Conservation (phyloP, 1,140 invertebrate species). For the Neuroterus valhalla region DNA sequence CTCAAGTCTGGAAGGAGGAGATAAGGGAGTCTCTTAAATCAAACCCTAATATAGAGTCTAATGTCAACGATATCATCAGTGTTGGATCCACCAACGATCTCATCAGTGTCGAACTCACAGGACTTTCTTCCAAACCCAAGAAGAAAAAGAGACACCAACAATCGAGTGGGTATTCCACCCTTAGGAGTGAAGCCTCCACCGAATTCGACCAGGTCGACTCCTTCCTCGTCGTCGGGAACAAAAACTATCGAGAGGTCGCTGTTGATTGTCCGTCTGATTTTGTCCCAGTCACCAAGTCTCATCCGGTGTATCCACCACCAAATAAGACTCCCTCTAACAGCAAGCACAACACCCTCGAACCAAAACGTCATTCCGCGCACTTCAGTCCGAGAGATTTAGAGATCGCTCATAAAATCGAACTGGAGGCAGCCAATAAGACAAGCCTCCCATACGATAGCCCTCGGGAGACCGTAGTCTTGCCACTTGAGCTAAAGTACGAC, state of each 20-base stretch:
- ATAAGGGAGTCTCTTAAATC: conserved; percentile 42
- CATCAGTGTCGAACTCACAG: conserved; percentile 59
- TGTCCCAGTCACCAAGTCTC: conserved; percentile 83
- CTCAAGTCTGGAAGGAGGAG: conserved; percentile 35
- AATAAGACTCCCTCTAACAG: conserved; percentile 62
- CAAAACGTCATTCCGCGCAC: conserved; percentile 39
- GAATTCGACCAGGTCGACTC: conserved; percentile 66
- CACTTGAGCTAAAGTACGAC: conserved; percentile 59
- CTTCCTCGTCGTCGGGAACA: conserved; percentile 68
- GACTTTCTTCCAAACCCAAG: conserved; percentile 50
- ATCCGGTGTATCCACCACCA: conserved; percentile 84
- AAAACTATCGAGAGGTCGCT: conserved; percentile 80
- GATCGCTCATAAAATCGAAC: conserved; percentile 26
- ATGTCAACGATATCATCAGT: conserved; percentile 64
- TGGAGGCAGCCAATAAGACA: conserved; percentile 34
- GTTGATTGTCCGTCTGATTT: conserved; percentile 86
- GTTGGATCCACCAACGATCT: conserved; percentile 75
- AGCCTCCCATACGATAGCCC: conserved; percentile 41
- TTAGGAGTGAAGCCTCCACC: conserved; percentile 73
- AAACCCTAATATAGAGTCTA: conserved; percentile 46
- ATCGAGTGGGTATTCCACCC: conserved; percentile 71
- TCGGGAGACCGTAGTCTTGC: conserved; percentile 48
- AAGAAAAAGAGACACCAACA: conserved; percentile 64
- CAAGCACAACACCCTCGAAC: conserved; percentile 58
- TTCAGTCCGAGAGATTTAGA: conserved; percentile 28